Percentiles rank a stretch among this genome's conserved stretches.
Evolutionary conservation across 2,797 vertebrate genomes (phyloP).

Genomic region (Chiloscyllium punctatum): DNA sequence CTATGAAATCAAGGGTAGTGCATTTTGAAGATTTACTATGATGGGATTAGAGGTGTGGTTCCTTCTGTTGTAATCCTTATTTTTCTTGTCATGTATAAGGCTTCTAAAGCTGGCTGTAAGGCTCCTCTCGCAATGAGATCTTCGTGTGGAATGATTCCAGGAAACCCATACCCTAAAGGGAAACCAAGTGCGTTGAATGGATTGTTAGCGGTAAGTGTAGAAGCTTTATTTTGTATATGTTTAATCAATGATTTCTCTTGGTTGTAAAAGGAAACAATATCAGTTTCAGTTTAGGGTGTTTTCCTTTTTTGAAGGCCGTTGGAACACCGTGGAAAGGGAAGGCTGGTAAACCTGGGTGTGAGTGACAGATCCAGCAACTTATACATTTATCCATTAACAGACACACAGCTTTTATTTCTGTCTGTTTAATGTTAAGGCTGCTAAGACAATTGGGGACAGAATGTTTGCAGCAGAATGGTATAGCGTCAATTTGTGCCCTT

Average conservation of each 20-base stretch:
- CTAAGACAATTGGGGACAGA: not conserved
- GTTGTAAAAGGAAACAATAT: not conserved
- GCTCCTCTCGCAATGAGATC: constrained; percentile 97
- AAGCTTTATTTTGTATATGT: not conserved
- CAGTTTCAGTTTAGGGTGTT: not conserved
- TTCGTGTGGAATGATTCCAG: constrained; percentile 94
- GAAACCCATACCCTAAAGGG: constrained; percentile 96
- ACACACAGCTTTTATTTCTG: not conserved
- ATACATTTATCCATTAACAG: not conserved
- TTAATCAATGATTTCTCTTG: not conserved
- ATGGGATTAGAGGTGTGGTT: not conserved
- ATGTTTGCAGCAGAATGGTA: not conserved
- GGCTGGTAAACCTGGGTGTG: not conserved
- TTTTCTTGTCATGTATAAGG: constrained; percentile 57
- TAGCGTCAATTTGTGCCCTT: not conserved
- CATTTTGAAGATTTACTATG: not conserved
- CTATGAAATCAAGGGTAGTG: too few relatives aligned
- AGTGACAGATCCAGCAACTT: not conserved
- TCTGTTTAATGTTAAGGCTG: not conserved
- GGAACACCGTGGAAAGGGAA: constrained; percentile 8
- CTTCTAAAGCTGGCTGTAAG: constrained; percentile 92
- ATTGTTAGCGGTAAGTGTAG: constrained; percentile 80
- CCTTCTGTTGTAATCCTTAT: not conserved
- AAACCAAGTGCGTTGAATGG: constrained; percentile 88
- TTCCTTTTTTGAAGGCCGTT: constrained; percentile 1